A percentile compares a stretch with the other conserved stretches of the same genome.
phyloP scores from a whole-genome alignment of 92 coral and sea anemone species.

The Hydrozoanthus gracilis region DNA sequence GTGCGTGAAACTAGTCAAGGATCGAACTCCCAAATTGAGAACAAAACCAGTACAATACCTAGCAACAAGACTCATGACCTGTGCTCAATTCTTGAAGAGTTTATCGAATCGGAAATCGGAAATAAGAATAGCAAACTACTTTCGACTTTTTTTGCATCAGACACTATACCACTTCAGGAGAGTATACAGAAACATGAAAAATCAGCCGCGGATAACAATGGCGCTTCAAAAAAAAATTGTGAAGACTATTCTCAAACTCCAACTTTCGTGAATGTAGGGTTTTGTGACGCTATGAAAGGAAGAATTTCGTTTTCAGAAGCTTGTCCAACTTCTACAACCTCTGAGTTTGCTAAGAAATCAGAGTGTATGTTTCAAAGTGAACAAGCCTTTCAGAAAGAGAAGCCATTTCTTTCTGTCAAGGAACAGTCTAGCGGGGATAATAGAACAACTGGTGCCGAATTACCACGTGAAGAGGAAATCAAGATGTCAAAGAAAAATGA shows the following conservation, averaged over 20 bases:
- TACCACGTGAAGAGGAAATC: background rate
- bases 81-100: constrained; percentile 30
- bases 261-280: background rate
- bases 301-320: background rate
- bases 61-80: constrained; percentile 16
- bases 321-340: background rate
- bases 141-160: constrained; percentile 12
- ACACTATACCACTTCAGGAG: background rate
- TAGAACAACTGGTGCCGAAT: background rate
- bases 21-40: background rate
- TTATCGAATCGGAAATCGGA: constrained; percentile 35
- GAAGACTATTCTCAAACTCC: background rate
- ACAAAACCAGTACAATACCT: background rate
- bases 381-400: background rate
- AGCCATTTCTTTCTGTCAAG: background rate
- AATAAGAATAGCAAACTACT: constrained; percentile 11
- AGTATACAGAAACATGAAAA: background rate
- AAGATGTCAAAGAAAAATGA: background rate
- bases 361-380: background rate
- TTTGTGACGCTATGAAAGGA: background rate
- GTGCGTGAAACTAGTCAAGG: background rate
- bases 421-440: background rate
- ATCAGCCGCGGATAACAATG: background rate
- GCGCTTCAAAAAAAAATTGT: background rate
- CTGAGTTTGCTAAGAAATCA: background rate